Percentiles rank a stretch among this genome's conserved stretches.
Conservation (phyloP, 1,140 invertebrate genomes). For the Psix sp. region DNA sequence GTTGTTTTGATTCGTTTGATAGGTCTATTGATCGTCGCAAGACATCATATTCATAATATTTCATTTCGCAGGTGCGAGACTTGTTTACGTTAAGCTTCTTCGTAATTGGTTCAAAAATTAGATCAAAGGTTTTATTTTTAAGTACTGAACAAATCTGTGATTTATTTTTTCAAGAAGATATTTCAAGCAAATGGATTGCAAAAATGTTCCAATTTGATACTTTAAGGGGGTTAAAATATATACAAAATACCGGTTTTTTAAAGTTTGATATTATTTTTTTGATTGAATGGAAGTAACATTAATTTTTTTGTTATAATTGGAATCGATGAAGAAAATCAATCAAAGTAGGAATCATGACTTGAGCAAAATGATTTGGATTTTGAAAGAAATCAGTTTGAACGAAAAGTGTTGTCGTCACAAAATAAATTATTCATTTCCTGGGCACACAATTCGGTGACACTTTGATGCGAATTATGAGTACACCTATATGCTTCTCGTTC, state of each 20-base stretch:
- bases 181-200: too few relatives aligned
- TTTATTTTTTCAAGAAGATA: too few relatives aligned
- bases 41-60: constrained; percentile 2
- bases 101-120: constrained; percentile 13
- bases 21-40: background rate
- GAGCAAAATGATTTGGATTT: background rate
- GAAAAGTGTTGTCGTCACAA: background rate
- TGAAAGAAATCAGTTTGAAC: too few relatives aligned
- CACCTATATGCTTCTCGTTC: constrained; percentile 2
- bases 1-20: background rate
- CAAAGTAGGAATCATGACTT: too few relatives aligned
- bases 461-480: constrained; percentile 27
- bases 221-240: too few relatives aligned
- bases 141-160: too few relatives aligned
- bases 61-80: constrained; percentile 11
- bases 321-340: too few relatives aligned
- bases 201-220: too few relatives aligned
- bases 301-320: too few relatives aligned
- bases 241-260: too few relatives aligned
- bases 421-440: constrained; percentile 39
- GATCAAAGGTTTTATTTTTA: constrained; percentile 6
- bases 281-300: too few relatives aligned
- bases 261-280: too few relatives aligned
- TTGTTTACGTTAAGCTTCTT: constrained; percentile 8
- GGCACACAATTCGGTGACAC: constrained; percentile 19